Base-by-base conservation (phyloP, 2,888 invertebrate genomes). In the Lordiphosa fenestrarum region DNA sequence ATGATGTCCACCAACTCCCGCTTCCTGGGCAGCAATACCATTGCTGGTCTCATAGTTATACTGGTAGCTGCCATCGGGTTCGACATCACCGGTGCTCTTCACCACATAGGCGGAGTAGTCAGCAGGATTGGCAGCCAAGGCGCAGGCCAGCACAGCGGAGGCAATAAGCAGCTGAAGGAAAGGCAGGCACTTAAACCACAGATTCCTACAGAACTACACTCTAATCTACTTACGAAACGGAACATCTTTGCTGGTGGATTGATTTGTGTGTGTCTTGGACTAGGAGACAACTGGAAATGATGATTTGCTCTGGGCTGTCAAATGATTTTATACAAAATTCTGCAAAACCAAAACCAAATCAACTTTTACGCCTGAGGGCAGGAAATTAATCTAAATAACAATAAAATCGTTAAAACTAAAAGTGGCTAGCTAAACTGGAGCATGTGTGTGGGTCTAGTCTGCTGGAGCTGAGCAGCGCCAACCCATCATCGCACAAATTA, bases 21-120 rank as follows among this genome's bases (percentile, higher is more conserved):
- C 62, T 75, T 92, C 92, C 71, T 92, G 90, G 9, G 85, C 92
- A 1, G 76, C 36, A 78, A 93, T 93, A 12, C 93, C 93, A 73
- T 93, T 93, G 49, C 89, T 90, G 66, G 93, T 92, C 60, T 91
- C 88, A 69, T 84, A 92, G 0, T 12, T 9, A 74, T 84, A 91
- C 0, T 75, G 40, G 88, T 87, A 93, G n/a, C 69, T 52, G 1
- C 89, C 85, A 56, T 92, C 91, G 9, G 75, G 78, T 4, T 63
- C 37, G 38, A 88, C 64, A 13, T 85, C 66, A 36, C 42, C 63
- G 0, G 30, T 39, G 13, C 53, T 44, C 19, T 50, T 66, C 19
- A 57, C 35, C 25, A 56, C 70, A 23, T 73, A 63, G 9, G 81
- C 81, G 19, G 63, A 49, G 9, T 46, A 66, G 50, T 82, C 82